Evolutionary conservation across 2,888 invertebrate species (phyloP).

Genomic region (Pimpla rufipes): DNA sequence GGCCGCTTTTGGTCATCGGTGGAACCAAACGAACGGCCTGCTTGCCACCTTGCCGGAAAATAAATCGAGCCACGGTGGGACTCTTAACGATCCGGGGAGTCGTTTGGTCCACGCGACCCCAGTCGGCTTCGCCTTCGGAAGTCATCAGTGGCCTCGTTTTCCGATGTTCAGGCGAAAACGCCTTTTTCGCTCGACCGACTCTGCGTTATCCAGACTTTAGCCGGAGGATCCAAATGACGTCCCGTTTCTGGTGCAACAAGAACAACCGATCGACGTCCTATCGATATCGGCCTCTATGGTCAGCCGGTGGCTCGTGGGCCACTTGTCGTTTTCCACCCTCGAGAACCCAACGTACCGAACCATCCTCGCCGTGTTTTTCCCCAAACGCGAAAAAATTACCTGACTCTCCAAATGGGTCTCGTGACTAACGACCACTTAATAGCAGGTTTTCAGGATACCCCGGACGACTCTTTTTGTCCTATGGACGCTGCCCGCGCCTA

Average conservation of each 20-base stretch:
- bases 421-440: slow-evolving; percentile 45
- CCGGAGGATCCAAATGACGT: slow-evolving; percentile 28
- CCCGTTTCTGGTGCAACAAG: slow-evolving; percentile 11
- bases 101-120: slow-evolving; percentile 21
- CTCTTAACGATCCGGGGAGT: slow-evolving; percentile 47
- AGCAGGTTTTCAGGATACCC: slow-evolving; percentile 2
- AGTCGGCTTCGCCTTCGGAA: slow-evolving; percentile 37
- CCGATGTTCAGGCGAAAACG: slow-evolving; percentile 24
- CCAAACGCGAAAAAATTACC: slow-evolving; percentile 48
- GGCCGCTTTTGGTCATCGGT: slow-evolving; percentile 21
- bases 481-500: neutral
- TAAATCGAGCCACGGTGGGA: slow-evolving; percentile 74
- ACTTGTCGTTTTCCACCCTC: slow-evolving; percentile 49
- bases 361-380: slow-evolving; percentile 14
- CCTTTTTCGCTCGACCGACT: slow-evolving; percentile 30
- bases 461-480: slow-evolving; percentile 32
- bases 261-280: neutral
- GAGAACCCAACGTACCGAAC: neutral
- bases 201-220: slow-evolving; percentile 12
- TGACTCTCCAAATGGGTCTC: neutral
- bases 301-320: slow-evolving; percentile 63
- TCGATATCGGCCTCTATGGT: slow-evolving; percentile 10
- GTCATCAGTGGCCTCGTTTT: slow-evolving; percentile 21
- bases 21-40: slow-evolving; percentile 70
- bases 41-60: slow-evolving; percentile 76